These are phyloP conservation scores for Triops longicaudatus DNA, from an alignment of 1,140 invertebrate genomes.

Conservation along the genomic window DNA sequence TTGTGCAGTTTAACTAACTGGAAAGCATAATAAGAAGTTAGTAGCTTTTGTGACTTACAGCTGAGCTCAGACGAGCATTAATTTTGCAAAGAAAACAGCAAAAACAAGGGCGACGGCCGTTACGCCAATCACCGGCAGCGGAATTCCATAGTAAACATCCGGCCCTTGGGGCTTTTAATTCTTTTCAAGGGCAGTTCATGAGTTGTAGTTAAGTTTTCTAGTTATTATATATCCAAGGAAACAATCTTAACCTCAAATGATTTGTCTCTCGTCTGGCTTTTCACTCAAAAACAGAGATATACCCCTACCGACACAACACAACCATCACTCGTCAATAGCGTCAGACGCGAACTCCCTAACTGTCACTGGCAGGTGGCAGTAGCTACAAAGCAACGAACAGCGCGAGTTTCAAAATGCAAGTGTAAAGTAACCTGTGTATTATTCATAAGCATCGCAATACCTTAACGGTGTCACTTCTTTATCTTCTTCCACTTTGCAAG, in stretches of 20 bases:
- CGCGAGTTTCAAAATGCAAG: background rate
- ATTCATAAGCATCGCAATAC: too few species aligned
- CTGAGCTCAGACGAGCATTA: background rate
- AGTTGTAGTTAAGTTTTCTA: background rate
- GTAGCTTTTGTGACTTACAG: background rate
- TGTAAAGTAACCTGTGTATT: too few species aligned
- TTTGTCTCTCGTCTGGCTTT: background rate
- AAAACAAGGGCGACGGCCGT: slow-evolving; percentile 13
- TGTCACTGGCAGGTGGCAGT: background rate
- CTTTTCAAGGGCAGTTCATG: background rate
- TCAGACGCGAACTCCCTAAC: background rate
- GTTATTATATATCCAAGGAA: background rate
- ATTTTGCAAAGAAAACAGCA: background rate
- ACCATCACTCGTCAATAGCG: slow-evolving; percentile 4
- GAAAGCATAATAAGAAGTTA: too few species aligned
- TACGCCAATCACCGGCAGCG: slow-evolving; percentile 13
- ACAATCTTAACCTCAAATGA: background rate
- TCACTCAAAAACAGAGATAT: background rate
- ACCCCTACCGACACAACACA: background rate
- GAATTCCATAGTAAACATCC: slow-evolving; percentile 12
- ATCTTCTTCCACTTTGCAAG: background rate
- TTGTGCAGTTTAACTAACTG: too few species aligned
- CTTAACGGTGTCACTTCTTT: too few species aligned
- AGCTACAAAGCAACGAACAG: background rate
- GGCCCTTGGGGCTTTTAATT: background rate